Percentiles rank a stretch among this genome's conserved stretches.
These are phyloP conservation scores for Mamestra brassicae DNA, from an alignment of 2,888 invertebrate genomes.

Conservation along the genomic window DNA sequence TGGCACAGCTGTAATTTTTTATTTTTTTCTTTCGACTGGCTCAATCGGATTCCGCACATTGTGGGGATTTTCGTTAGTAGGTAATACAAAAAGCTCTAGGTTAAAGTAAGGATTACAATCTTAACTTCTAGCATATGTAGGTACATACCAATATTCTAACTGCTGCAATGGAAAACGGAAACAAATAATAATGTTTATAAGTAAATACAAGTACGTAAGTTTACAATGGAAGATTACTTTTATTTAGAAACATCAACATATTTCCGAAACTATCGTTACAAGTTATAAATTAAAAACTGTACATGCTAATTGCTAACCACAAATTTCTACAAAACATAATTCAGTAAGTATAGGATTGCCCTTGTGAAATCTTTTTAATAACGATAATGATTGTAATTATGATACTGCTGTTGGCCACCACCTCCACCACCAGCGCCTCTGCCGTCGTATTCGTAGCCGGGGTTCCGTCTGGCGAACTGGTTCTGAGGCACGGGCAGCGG, in stretches of 20 bases:
- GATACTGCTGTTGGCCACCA: constrained; percentile 67
- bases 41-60: constrained; percentile 12
- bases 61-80: not conserved
- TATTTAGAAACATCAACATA: constrained; percentile 38
- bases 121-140: not conserved
- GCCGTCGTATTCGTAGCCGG: constrained; percentile 73
- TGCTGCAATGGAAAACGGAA: constrained; percentile 3
- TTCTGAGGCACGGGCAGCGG: constrained; percentile 56
- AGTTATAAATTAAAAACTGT: constrained; percentile 9
- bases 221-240: constrained; percentile 28
- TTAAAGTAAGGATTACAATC: constrained; percentile 1
- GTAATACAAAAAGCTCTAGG: constrained; percentile 8
- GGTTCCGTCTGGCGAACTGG: constrained; percentile 72
- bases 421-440: constrained; percentile 71
- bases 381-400: constrained; percentile 76
- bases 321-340: constrained; percentile 11
- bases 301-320: constrained; percentile 28
- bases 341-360: not conserved
- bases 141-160: not conserved
- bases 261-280: not conserved
- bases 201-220: constrained; percentile 32
- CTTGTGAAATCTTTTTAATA: constrained; percentile 66
- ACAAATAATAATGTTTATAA: constrained; percentile 16
- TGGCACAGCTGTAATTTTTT: not conserved
- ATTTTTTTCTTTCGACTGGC: constrained; percentile 3